Evolutionary conservation across 2,888 invertebrate genomes (phyloP).

Genomic region (Seira ritae): DNA sequence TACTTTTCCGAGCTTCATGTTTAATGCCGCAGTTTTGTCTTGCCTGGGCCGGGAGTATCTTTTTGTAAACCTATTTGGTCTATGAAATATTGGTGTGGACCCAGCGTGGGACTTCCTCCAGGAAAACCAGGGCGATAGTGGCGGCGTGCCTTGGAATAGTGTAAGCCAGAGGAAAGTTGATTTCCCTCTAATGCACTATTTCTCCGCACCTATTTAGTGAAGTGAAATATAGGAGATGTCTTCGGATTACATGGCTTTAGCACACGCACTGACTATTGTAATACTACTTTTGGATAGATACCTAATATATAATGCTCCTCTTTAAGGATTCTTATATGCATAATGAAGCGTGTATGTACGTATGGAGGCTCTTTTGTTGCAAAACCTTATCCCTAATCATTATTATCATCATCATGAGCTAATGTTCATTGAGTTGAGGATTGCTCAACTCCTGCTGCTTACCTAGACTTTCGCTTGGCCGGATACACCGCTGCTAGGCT

Average conservation of each 20-base stretch:
- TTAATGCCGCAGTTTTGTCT: neutral
- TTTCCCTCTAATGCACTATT: neutral
- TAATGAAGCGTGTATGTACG: no score
- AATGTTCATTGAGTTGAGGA: neutral
- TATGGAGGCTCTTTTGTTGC: no score
- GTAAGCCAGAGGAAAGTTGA: neutral
- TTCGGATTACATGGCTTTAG: no score
- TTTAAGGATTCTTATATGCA: no score
- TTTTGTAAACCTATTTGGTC: neutral
- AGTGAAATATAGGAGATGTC: no score
- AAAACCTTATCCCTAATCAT: no score
- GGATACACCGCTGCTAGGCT: neutral
- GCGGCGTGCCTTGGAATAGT: neutral
- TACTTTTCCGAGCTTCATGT: neutral
- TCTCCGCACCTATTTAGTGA: no score
- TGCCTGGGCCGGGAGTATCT: neutral
- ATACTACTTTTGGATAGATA: no score
- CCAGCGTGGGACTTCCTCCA: neutral
- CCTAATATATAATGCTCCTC: no score
- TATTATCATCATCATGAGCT: neutral
- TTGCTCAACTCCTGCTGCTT: neutral
- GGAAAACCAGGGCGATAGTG: neutral
- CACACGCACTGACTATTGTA: no score
- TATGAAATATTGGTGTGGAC: conserved; percentile 2
- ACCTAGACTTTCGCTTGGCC: neutral